Evolutionary conservation across 1,140 invertebrate genomes (phyloP).

Genomic region (Homalodisca vitripennis): DNA sequence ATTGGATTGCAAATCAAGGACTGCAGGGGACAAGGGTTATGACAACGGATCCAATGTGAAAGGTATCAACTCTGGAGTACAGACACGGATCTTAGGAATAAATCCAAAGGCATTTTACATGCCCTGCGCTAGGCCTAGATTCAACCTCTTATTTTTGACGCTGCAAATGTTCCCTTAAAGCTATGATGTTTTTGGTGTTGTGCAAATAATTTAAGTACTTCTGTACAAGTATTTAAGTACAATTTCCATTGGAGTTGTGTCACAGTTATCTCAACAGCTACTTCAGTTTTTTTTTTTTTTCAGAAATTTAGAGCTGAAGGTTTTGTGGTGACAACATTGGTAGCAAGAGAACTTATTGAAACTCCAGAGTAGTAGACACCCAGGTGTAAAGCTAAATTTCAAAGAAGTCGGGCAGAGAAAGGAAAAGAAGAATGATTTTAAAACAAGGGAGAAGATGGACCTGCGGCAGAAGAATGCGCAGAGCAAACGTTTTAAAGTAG

Average conservation of each 20-base stretch:
- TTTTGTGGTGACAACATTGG: constrained; percentile 31
- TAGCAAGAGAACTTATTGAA: constrained; percentile 33
- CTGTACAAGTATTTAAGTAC: background rate
- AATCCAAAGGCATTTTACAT: constrained; percentile 35
- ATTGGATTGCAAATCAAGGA: constrained; percentile 29
- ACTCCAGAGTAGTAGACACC: constrained; percentile 20
- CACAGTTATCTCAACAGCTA: constrained; percentile 24
- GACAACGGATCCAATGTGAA: constrained; percentile 46
- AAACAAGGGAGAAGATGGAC: constrained; percentile 30
- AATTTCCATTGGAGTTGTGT: constrained; percentile 14
- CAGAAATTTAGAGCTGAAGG: constrained; percentile 27
- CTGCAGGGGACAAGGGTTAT: constrained; percentile 44
- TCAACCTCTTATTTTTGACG: constrained; percentile 32
- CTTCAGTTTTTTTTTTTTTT: constrained; percentile 31
- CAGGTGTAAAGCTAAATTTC: background rate
- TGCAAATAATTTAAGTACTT: background rate
- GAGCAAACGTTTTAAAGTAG: constrained; percentile 21
- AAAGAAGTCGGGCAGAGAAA: constrained; percentile 14
- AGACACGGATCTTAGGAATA: constrained; percentile 35
- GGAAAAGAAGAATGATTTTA: constrained; percentile 12
- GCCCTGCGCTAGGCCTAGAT: constrained; percentile 1
- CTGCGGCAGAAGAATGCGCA: background rate
- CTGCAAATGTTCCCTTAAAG: background rate
- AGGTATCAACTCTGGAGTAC: constrained; percentile 38
- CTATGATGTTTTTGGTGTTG: background rate